phyloP scores from a whole-genome alignment of 2,888 invertebrate species.

The Acanthosepion esculentum region DNA sequence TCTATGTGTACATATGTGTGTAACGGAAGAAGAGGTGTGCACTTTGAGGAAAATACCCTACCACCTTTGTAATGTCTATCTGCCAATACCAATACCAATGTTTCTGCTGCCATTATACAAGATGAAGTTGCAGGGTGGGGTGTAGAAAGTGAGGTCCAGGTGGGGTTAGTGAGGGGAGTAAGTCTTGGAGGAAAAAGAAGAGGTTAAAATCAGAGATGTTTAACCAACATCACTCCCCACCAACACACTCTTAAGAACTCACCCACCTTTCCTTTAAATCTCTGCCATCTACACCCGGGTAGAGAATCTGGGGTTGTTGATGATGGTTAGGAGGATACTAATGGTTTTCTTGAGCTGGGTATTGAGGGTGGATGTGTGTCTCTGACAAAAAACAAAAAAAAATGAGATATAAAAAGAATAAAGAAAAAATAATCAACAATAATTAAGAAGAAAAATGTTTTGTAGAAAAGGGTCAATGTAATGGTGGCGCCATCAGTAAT shows the following conservation, averaged over 20 bases:
- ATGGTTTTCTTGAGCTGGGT: background rate
- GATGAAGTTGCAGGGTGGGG: background rate
- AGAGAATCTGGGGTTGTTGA: background rate
- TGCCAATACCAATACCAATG: slow-evolving; percentile 2
- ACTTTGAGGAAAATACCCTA: background rate
- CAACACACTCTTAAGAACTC: background rate
- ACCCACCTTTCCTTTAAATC: background rate
- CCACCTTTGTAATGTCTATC: slow-evolving; percentile 23
- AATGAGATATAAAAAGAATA: background rate
- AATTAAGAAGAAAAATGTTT: background rate
- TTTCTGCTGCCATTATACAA: slow-evolving; percentile 33
- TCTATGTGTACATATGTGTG: background rate
- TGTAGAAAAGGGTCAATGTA: background rate
- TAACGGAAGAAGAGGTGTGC: background rate
- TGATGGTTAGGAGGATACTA: background rate
- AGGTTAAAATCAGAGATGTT: background rate
- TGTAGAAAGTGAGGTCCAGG: background rate
- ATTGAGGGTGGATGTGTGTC: background rate
- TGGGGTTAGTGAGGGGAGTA: background rate
- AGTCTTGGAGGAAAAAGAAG: background rate
- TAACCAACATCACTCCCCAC: background rate
- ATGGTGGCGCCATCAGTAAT: background rate
- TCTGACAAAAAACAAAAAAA: background rate
- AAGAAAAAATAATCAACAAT: background rate
- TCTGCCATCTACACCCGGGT: background rate